Evolutionary conservation across 2,888 invertebrate species (phyloP).

Genomic region (Tortricodes alternella): DNA sequence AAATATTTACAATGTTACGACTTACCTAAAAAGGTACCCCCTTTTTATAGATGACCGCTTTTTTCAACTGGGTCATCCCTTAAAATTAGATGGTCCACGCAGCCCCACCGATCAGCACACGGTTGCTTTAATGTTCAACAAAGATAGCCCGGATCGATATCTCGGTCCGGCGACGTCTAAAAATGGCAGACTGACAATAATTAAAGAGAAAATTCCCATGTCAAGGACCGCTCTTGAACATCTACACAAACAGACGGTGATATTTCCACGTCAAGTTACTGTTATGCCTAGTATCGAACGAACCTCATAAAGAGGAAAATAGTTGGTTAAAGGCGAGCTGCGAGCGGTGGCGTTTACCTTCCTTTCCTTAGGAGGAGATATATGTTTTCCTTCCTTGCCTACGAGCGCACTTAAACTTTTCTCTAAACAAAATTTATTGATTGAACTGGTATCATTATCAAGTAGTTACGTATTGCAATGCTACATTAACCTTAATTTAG

Average conservation of each 20-base stretch:
- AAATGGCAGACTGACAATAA: slow-evolving; percentile 42
- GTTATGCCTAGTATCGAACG: slow-evolving; percentile 47
- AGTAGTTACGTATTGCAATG: slow-evolving; percentile 13
- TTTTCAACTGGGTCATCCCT: slow-evolving; percentile 71
- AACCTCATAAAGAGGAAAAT: slow-evolving; percentile 57
- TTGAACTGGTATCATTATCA: slow-evolving; percentile 31
- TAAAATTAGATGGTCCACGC: slow-evolving; percentile 62
- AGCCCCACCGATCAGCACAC: slow-evolving; percentile 52
- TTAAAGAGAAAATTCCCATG: slow-evolving; percentile 29
- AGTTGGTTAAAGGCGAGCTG: slow-evolving; percentile 51
- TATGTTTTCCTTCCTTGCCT: slow-evolving; percentile 59
- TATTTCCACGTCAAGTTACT: slow-evolving; percentile 43
- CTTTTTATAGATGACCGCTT: slow-evolving; percentile 60
- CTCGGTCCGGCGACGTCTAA: slow-evolving; percentile 44
- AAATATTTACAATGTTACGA: slow-evolving; percentile 5
- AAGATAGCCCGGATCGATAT: slow-evolving; percentile 65
- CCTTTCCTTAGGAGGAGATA: slow-evolving; percentile 60
- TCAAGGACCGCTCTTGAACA: slow-evolving; percentile 11
- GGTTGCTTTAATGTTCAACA: slow-evolving; percentile 54
- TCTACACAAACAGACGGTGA: slow-evolving; percentile 22
- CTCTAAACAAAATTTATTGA: slow-evolving; percentile 39
- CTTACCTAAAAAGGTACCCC: slow-evolving; percentile 8
- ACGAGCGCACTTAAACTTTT: slow-evolving; percentile 40
- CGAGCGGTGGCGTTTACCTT: slow-evolving; percentile 50
- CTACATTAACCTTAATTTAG: not conserved